Evolutionary conservation across 2,888 invertebrate genomes (phyloP), one percentile per base, ranked within the genome.

Genomic region (Hofmannophila pseudospretella): DNA sequence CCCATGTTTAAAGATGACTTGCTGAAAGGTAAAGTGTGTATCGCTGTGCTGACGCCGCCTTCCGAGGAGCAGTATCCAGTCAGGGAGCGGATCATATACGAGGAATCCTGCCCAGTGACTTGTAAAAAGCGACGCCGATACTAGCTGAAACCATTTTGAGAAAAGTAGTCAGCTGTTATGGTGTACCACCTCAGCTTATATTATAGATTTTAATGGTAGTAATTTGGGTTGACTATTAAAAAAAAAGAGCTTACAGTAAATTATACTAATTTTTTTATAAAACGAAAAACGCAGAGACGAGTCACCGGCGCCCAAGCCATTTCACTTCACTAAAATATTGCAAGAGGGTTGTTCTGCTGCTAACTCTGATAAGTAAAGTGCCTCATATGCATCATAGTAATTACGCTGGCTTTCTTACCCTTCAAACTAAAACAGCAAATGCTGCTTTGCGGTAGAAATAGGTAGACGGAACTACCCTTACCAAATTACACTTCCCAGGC

Each of bases 251-350:
- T 7, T n/a, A 23, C n/a, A n/a, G 23, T 23, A 23, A 81, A 84
- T 81, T 77, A 79, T 72, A 67, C 72, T 73, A 76, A 75, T 79
- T 76, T 75, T 66, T 70, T n/a, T n/a, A n/a, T n/a, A n/a, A n/a
- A n/a, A n/a, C n/a, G n/a, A n/a, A n/a, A n/a, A n/a, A n/a, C n/a
- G n/a, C n/a, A n/a, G n/a, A n/a, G n/a, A n/a, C n/a, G n/a, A n/a
- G n/a, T n/a, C n/a, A n/a, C n/a, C n/a, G n/a, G n/a, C n/a, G n/a
- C n/a, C n/a, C n/a, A n/a, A n/a, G n/a, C n/a, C n/a, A n/a, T n/a
- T n/a, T n/a, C n/a, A n/a, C n/a, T n/a, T n/a, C n/a, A n/a, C n/a
- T n/a, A n/a, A n/a, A n/a, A n/a, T n/a, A n/a, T n/a, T n/a, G n/a
- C n/a, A n/a, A n/a, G n/a, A n/a, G n/a, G n/a, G n/a, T n/a, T n/a